Conservation (phyloP, 2,888 invertebrate species). For the Papilio demoleus region DNA sequence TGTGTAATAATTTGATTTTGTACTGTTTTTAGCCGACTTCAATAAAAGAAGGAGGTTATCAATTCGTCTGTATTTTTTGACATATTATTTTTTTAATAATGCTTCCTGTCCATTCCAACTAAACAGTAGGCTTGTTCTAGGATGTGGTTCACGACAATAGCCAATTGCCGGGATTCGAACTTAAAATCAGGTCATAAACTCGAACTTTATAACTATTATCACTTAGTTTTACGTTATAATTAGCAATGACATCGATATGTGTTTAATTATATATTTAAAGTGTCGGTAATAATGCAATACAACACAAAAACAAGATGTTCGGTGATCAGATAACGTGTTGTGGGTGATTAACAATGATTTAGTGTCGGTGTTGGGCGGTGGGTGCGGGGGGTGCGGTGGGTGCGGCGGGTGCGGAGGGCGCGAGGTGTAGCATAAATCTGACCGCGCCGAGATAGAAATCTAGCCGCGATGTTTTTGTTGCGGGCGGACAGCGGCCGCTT, state of each 20-base stretch:
- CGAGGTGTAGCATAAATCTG: conserved; percentile 48
- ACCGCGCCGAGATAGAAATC: conserved; percentile 45
- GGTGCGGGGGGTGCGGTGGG: neutral
- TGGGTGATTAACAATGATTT: conserved; percentile 40
- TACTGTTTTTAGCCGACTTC: no score
- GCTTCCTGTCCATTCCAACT: no score
- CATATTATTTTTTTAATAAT: no score
- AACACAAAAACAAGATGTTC: conserved; percentile 3
- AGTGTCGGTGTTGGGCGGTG: neutral
- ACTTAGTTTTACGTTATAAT: neutral
- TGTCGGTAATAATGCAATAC: neutral
- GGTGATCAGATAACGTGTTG: conserved; percentile 23
- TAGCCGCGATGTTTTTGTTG: conserved; percentile 42
- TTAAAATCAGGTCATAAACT: no score
- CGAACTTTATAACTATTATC: no score
- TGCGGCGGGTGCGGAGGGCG: conserved; percentile 25
- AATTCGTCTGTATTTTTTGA: no score
- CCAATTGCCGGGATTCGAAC: no score
- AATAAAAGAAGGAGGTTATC: no score
- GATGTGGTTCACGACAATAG: no score
- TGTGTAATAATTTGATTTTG: no score
- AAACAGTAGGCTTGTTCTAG: no score
- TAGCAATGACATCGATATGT: neutral
- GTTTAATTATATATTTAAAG: neutral
- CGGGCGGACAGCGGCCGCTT: conserved; percentile 38